Evolutionary conservation across 2,797 vertebrate genomes (phyloP).

Genomic region (Paguma larvata): DNA sequence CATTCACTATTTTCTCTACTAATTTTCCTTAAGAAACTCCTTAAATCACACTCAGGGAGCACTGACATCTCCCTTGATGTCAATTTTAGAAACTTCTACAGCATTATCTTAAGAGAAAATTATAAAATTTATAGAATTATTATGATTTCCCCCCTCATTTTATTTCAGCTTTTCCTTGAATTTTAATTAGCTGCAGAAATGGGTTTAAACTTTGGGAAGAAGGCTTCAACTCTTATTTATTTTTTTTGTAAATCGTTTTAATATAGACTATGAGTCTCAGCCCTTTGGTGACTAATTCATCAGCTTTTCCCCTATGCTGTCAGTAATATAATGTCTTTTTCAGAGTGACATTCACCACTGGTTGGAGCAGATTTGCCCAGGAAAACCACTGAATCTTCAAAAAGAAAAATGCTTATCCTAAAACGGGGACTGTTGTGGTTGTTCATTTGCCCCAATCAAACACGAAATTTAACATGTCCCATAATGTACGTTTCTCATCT

Average conservation of each 20-base stretch:
- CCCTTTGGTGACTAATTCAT: slow-evolving; percentile 44
- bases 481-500: background rate
- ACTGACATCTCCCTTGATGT: background rate
- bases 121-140: background rate
- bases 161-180: slow-evolving; percentile 16
- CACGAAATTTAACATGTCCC: background rate
- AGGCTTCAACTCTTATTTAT: slow-evolving; percentile 4
- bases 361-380: slow-evolving; percentile 26
- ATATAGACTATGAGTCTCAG: background rate
- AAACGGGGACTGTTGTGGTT: background rate
- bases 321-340: background rate
- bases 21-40: slow-evolving; percentile 15
- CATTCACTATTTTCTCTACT: background rate
- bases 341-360: background rate
- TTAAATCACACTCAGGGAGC: background rate
- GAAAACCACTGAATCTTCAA: background rate
- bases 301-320: background rate
- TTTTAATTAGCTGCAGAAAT: slow-evolving; percentile 14
- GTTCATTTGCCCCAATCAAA: background rate
- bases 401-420: background rate
- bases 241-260: slow-evolving; percentile 21
- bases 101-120: background rate
- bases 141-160: background rate
- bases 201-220: background rate
- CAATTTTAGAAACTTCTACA: background rate